A percentile compares a stretch with the other conserved stretches of the same genome.
phyloP scores from a whole-genome alignment of 2,797 vertebrate species.

The Onychomys leucogaster region DNA sequence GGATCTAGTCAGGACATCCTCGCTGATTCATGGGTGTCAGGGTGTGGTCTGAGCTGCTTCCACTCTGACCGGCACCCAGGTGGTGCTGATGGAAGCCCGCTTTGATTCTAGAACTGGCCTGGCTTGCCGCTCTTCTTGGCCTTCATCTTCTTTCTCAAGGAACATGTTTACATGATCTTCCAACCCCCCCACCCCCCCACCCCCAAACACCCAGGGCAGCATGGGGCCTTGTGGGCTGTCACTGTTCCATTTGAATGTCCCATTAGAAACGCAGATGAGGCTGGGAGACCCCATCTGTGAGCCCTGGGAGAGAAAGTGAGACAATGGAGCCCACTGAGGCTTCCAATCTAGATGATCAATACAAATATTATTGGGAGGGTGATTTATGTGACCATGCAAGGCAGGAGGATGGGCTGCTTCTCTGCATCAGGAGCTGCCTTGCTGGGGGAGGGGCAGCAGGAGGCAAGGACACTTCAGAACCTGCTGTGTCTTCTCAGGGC shows the following conservation, averaged over 20 bases:
- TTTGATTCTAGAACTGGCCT: not conserved
- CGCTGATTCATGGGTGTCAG: fast-evolving
- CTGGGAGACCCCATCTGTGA: conserved; percentile 89
- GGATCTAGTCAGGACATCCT: not conserved
- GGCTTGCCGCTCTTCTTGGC: not conserved
- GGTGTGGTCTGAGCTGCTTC: not conserved
- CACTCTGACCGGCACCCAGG: not conserved
- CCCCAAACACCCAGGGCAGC: conserved; percentile 19
- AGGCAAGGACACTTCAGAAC: not conserved
- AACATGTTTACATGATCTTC: not conserved
- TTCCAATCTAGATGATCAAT: conserved; percentile 89
- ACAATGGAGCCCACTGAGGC: conserved; percentile 87
- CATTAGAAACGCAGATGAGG: conserved; percentile 88
- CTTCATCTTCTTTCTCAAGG: not conserved
- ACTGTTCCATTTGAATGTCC: conserved; percentile 77
- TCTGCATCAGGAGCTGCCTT: conserved; percentile 68
- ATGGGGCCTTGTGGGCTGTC: not conserved
- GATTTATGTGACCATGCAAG: conserved; percentile 86
- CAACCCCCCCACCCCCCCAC: not conserved
- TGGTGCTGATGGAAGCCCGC: fast-evolving
- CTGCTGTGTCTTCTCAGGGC: not conserved
- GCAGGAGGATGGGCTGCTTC: conserved; percentile 78
- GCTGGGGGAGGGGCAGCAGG: not conserved
- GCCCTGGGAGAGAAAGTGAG: conserved; percentile 88
- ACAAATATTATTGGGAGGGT: conserved; percentile 89